phyloP scores from a whole-genome alignment of 2,888 invertebrate species.

The Sarcophaga rosellei region DNA sequence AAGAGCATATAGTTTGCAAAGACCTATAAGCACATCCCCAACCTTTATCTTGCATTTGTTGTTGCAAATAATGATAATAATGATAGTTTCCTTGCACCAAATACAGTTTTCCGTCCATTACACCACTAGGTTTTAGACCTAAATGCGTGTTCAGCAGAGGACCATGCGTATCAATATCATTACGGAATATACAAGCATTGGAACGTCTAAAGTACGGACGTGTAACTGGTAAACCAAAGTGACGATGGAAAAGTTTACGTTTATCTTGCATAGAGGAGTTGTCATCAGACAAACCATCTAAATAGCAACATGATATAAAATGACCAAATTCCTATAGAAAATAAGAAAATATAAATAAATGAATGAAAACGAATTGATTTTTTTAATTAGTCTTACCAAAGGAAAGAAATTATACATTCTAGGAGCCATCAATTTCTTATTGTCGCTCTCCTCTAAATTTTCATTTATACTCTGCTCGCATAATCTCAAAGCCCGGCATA shows the following conservation, averaged over 20 bases:
- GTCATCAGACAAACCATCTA: conserved; percentile 85
- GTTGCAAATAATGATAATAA: conserved; percentile 99
- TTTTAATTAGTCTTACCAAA: conserved; percentile 61
- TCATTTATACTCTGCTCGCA: conserved; percentile 85
- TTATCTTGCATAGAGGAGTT: conserved; percentile 84
- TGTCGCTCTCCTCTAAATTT: conserved; percentile 81
- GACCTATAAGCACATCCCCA: conserved; percentile 99
- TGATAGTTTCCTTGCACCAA: conserved; percentile 92
- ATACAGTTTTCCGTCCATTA: conserved; percentile 82
- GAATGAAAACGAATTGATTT: not conserved
- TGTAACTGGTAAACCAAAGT: conserved; percentile 86
- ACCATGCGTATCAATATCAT: conserved; percentile 80
- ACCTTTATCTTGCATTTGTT: conserved; percentile 96
- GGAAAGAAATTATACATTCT: conserved; percentile 86
- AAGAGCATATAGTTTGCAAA: conserved; percentile 97
- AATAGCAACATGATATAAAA: conserved; percentile 88
- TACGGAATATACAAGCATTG: conserved; percentile 84
- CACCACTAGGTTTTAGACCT: conserved; percentile 79
- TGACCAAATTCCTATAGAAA: conserved; percentile 85
- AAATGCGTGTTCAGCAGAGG: conserved; percentile 89
- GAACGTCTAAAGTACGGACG: conserved; percentile 89
- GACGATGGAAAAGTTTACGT: conserved; percentile 87
- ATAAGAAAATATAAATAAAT: not conserved
- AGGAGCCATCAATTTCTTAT: conserved; percentile 75
- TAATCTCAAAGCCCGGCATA: conserved; percentile 86